Conservation (phyloP, 2,113 vertebrate genomes). For the Piaya cayana region DNA sequence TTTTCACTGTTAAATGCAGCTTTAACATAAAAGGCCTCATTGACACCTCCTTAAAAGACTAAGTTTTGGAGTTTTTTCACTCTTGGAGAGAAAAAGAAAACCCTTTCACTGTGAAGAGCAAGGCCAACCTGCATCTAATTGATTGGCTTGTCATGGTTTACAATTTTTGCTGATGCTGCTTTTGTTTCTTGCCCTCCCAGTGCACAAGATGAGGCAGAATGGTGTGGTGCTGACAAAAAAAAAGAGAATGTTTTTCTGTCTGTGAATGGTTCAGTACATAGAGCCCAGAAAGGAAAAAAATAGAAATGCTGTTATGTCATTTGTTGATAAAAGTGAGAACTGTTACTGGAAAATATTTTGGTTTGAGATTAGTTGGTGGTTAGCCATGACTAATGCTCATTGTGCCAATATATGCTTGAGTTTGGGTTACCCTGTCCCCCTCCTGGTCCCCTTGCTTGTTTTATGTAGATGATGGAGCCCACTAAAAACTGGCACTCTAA, state of each 20-base stretch:
- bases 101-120: not conserved
- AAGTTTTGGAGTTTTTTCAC: not conserved
- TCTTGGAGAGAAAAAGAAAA: not conserved
- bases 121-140: not conserved
- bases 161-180: not conserved
- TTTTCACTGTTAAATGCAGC: not conserved
- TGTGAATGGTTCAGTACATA: slow-evolving; percentile 16
- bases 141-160: not conserved
- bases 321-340: slow-evolving; percentile 50
- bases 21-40: not conserved
- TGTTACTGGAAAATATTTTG: slow-evolving; percentile 44
- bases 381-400: slow-evolving; percentile 41
- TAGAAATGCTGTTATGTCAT: not conserved
- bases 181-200: no score
- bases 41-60: not conserved
- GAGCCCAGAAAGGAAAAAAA: not conserved
- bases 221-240: not conserved
- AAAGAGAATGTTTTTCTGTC: not conserved
- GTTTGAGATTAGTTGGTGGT: slow-evolving; percentile 33
- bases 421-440: not conserved
- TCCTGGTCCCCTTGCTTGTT: not conserved
- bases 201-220: not conserved
- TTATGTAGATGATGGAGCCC: not conserved
- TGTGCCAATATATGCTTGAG: not conserved
- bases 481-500: not conserved